Percentiles rank a stretch among this genome's conserved stretches.
Conservation (phyloP, 1,140 invertebrate genomes). For the Himalopsyche phryganea region DNA sequence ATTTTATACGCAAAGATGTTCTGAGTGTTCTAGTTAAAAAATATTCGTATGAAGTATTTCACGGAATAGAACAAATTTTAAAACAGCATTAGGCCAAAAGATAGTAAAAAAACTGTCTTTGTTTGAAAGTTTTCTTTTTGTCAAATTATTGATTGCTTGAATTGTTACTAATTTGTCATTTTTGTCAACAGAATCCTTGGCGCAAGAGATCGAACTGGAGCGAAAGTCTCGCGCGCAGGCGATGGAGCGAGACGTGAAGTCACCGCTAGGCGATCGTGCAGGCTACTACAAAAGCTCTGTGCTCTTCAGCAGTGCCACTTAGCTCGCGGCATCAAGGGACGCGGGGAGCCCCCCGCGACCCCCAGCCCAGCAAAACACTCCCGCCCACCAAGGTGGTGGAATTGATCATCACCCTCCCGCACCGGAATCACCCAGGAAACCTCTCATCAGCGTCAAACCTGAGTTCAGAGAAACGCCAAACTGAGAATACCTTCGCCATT, state of each 20-base stretch:
- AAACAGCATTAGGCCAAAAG: no score
- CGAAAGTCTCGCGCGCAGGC: conserved; percentile 76
- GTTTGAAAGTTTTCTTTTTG: no score
- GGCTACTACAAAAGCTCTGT: conserved; percentile 84
- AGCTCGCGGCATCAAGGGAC: conserved; percentile 49
- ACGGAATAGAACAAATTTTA: no score
- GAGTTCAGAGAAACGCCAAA: conserved; percentile 50
- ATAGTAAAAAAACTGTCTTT: no score
- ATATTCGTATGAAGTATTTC: no score
- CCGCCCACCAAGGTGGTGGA: conserved; percentile 13
- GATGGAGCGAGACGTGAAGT: conserved; percentile 77
- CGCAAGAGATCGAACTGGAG: conserved; percentile 81
- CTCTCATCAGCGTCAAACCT: conserved; percentile 53
- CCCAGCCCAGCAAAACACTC: conserved; percentile 31
- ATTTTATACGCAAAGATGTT: no score
- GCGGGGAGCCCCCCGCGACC: conserved; percentile 17
- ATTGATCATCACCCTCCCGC: conserved; percentile 14
- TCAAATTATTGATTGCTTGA: no score
- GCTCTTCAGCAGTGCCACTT: conserved; percentile 79
- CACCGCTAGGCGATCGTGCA: conserved; percentile 74
- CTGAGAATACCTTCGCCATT: not conserved
- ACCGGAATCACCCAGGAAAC: conserved; percentile 46
- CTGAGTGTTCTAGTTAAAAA: no score
- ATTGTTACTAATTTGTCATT: conserved; percentile 3
- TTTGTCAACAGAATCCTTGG: conserved; percentile 68